Evolutionary conservation across 37 sponge, comb jelly and placozoan genomes (phyloP), one percentile per base, ranked within the genome.

Genomic region (Spongilla lacustris): DNA sequence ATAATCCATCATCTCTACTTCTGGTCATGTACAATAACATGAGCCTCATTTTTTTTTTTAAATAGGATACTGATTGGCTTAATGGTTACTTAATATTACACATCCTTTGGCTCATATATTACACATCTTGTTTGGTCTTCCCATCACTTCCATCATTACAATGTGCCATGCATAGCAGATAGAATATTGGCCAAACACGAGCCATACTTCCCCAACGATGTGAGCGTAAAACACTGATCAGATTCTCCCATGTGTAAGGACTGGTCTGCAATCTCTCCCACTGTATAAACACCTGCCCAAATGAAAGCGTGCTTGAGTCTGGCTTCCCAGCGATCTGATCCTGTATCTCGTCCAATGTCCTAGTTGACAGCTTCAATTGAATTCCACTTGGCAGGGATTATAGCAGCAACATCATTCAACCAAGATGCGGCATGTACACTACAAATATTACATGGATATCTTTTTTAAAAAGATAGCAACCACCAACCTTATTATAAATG

Each of bases 241-340:
- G 4, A 17, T 10, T 58, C 58, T 58, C 21, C 58, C 58, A 58
- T 58, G 58, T 58, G 58, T 58, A 58, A 19, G 58, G 58, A 58
- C 78, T 78, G 58, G 49, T 49, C 41, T 23, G 50, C 49, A 41
- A 78, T 28, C 78, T 78, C 49, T 36, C 58, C 25, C 36, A 78
- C 58, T 30, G 26, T 26, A 4, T 78, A 25, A 25, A 24, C 28
- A 28, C 78, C 58, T 58, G 58, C 58, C 21, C 58, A 58, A 58
- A 58, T 58, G 58, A 58, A 58, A 19, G 21, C 21, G 4, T 58
- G 58, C 58, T 19, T 17, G 14, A 17, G 12, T 58, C 58, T 58
- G 58, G 58, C 21, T 17, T 58, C 58, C 58, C 58, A 58, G 21
- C 58, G 21, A 13, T 58, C 58, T 58, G 58, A 58, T 10, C 21